Percentiles rank a stretch among this genome's conserved stretches.
Conservation (phyloP, 2,888 invertebrate genomes). For the Branchellion lobata region DNA sequence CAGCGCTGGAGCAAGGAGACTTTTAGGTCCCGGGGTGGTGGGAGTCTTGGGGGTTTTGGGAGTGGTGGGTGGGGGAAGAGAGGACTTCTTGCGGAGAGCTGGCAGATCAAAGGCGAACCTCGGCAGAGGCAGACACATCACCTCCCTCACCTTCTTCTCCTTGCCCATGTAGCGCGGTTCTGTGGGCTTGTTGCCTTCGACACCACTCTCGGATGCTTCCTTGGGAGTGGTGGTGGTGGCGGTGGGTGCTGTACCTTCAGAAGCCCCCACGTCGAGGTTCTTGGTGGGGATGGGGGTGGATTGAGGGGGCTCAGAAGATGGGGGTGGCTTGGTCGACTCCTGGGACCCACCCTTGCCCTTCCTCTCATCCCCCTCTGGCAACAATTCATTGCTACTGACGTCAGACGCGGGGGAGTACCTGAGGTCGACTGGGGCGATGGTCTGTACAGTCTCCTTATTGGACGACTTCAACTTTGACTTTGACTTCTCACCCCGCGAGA, state of each 20-base stretch:
- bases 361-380: background rate
- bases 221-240: background rate
- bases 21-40: background rate
- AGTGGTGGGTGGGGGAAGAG: background rate
- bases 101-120: slow-evolving; percentile 42
- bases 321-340: background rate
- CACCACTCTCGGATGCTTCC: background rate
- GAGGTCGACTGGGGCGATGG: background rate
- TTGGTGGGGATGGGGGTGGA: background rate
- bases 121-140: slow-evolving; percentile 43
- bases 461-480: background rate
- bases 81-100: background rate
- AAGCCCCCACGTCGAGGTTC: background rate
- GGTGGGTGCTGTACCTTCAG: background rate
- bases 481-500: background rate
- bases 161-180: slow-evolving; percentile 20
- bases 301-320: too few relatives aligned
- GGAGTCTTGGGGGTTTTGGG: background rate
- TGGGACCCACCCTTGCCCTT: background rate
- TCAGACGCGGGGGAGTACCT: slow-evolving; percentile 15
- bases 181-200: background rate
- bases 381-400: slow-evolving; percentile 26
- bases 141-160: slow-evolving; percentile 18
- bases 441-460: background rate
- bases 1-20: too few relatives aligned